Evolutionary conservation across 2,113 vertebrate species (phyloP).

Genomic region (Elephas maximus): DNA sequence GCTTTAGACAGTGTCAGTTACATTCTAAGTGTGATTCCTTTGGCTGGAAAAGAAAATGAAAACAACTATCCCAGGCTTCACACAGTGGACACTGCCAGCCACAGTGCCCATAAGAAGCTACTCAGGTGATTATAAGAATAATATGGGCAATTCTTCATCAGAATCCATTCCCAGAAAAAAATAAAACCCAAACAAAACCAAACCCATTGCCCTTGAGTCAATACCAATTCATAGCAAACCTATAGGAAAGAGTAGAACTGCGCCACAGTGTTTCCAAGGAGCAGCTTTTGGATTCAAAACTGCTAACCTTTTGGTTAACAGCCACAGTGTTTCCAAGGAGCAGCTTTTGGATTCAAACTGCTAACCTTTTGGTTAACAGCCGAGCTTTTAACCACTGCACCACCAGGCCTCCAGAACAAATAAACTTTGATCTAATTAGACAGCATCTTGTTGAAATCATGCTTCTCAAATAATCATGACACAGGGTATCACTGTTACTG

Average conservation of each 20-base stretch:
- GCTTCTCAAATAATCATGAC: background rate
- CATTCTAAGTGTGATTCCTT: background rate
- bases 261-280: too few relatives aligned
- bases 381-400: too few relatives aligned
- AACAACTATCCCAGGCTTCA: background rate
- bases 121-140: background rate
- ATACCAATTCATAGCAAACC: background rate
- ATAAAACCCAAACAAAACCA: too few relatives aligned
- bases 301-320: too few relatives aligned
- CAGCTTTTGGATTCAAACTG: too few relatives aligned
- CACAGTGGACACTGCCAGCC: background rate
- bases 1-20: background rate
- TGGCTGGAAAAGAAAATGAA: background rate
- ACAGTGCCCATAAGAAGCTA: background rate
- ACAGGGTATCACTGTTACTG: background rate
- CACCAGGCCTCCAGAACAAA: background rate
- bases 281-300: too few relatives aligned
- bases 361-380: too few relatives aligned
- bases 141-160: background rate
- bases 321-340: too few relatives aligned
- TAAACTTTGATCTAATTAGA: background rate
- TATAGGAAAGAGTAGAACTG: too few relatives aligned
- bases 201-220: too few relatives aligned
- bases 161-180: background rate
- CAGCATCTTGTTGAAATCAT: background rate